phyloP scores from a whole-genome alignment of 2,888 invertebrate species.

The Venusia cambrica region DNA sequence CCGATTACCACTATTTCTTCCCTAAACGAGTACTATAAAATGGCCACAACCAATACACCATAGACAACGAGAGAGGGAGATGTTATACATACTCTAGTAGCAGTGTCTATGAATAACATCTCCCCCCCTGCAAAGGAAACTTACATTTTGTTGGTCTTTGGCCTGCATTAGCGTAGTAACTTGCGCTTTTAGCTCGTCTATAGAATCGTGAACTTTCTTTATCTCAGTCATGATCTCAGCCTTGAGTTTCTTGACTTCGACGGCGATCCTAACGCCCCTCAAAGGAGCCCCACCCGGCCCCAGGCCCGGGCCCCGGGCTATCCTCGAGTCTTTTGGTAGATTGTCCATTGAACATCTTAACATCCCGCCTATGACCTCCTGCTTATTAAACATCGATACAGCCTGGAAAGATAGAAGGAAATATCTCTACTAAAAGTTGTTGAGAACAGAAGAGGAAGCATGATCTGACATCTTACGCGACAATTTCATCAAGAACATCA shows the following conservation, averaged over 20 bases:
- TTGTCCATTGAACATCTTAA: slow-evolving; percentile 29
- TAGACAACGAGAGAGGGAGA: no score
- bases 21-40: no score
- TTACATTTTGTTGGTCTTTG: neutral
- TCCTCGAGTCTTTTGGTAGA: slow-evolving; percentile 10
- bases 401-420: slow-evolving; percentile 70
- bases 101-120: no score
- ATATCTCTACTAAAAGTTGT: no score
- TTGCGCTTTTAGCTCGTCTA: slow-evolving; percentile 5
- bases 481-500: no score
- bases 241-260: slow-evolving; percentile 31
- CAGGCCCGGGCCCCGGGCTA: slow-evolving; percentile 29
- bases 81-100: no score
- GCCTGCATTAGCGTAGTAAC: slow-evolving; percentile 2
- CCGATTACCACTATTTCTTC: no score
- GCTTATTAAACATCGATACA: slow-evolving; percentile 95
- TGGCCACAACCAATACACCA: no score
- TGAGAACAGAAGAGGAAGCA: no score
- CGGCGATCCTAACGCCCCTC: slow-evolving; percentile 25
- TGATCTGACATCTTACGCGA: no score
- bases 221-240: slow-evolving; percentile 23
- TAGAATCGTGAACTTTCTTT: slow-evolving; percentile 9
- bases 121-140: no score
- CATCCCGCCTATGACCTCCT: slow-evolving; percentile 78
- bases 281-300: slow-evolving; percentile 83